Evolutionary conservation across 23 tunicate species (phyloP), one percentile per base, ranked within the genome.

Genomic region (Ascidia mentula): DNA sequence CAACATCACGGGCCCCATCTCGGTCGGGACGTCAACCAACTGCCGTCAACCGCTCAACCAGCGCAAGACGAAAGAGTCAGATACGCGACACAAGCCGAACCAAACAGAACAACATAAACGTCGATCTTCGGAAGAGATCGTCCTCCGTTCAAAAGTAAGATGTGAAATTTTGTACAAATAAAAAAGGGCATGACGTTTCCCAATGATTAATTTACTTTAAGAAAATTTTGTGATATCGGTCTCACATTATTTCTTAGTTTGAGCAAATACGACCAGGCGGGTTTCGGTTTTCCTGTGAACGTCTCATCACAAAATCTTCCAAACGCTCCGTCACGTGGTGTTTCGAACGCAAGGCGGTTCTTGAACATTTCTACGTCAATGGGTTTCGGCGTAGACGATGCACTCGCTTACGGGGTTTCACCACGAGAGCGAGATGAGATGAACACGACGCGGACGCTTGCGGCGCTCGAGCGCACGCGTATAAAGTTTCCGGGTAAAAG

Each of bases 401-500:
- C 80, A 18, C 40, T 81, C 33, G 75, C 77, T 12, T 45, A 34
- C 31, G 73, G 31, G 77, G 36, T 69, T 24, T 53, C 65, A 26
- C 65, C 53, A 34, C 74, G 33, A 30, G 82, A 82, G 9, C 80
- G 95, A 36, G 95, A 89, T 36, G 79, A 78, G 35, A 82, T 65
- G 45, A 77, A 74, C 77, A 79, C 82, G 22, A 31, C 35, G 37
- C 86, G 82, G 31, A 86, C 87, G 40, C 80, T 86, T 8, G 34
- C 36, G 69, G 87, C 90, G 72, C 76, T 91, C 45, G 77, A 86
- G 79, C 46, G 78, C 40, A 85, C 90, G 24, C 79, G 87, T 35
- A 85, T 91, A 30, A 91, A 86, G 59, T 91, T 85, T 82, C 97
- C 97, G 13, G 97, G 97, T 15, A 91, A 91, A 72, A 71, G 69